These are phyloP conservation scores for Sinelater perroti DNA, from an alignment of 2,888 invertebrate species.

Conservation along the genomic window DNA sequence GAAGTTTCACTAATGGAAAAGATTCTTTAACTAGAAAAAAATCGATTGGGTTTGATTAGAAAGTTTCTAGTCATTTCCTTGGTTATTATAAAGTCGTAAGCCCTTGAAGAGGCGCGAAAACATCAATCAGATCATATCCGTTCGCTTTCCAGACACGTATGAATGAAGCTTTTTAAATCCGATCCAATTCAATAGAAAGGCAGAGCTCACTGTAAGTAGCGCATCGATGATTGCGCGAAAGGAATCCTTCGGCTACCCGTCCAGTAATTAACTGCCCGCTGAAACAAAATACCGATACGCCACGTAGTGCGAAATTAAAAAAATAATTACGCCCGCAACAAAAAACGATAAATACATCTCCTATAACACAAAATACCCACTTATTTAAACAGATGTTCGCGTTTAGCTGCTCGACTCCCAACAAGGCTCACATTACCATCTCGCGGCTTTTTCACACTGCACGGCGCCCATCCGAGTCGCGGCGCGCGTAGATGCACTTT, in stretches of 20 bases:
- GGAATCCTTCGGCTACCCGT: conserved; percentile 12
- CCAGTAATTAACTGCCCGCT: conserved; percentile 13
- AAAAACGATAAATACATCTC: conserved; percentile 30
- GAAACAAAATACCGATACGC: conserved; percentile 26
- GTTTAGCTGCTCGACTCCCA: conserved; percentile 24
- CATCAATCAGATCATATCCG: too few relatives aligned
- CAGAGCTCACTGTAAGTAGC: too few relatives aligned
- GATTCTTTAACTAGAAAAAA: too few relatives aligned
- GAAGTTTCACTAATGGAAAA: too few relatives aligned
- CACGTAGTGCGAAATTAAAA: conserved; percentile 39
- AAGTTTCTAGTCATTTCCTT: too few relatives aligned
- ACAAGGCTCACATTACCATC: conserved; percentile 28
- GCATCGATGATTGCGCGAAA: conserved; percentile 2
- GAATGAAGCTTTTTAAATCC: too few relatives aligned
- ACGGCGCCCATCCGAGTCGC: not conserved
- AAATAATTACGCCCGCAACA: conserved; percentile 34
- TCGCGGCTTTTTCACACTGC: conserved; percentile 3
- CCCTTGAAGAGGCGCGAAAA: too few relatives aligned
- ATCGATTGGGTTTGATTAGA: too few relatives aligned
- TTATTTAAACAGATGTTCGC: conserved; percentile 46
- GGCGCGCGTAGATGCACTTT: conserved; percentile 23
- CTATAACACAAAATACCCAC: conserved; percentile 41
- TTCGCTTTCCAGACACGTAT: too few relatives aligned
- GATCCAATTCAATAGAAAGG: too few relatives aligned
- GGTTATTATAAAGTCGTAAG: too few relatives aligned